phyloP scores from a whole-genome alignment of 2,888 invertebrate species.

The Acanthosepion lycidas region DNA sequence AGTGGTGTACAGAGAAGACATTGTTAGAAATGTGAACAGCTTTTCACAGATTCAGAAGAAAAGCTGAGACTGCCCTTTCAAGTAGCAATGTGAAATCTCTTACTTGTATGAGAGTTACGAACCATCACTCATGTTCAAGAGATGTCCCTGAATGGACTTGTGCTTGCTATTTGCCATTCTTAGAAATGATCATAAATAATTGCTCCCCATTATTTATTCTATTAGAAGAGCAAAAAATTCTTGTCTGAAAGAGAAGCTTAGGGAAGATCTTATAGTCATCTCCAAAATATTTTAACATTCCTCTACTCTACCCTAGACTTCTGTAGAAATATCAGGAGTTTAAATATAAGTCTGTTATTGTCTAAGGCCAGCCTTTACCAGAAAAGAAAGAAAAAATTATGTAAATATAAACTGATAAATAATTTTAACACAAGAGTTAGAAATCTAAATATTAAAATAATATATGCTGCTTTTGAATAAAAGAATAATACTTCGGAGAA shows the following conservation, averaged over 20 bases:
- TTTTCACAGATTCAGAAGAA: not conserved
- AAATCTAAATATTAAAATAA: too few relatives aligned
- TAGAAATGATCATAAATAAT: not conserved
- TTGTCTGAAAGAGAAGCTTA: not conserved
- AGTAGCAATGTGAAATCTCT: not conserved
- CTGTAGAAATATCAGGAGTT: not conserved
- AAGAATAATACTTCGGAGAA: too few relatives aligned
- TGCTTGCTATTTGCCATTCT: constrained; percentile 13
- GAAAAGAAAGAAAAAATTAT: not conserved
- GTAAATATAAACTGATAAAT: too few relatives aligned
- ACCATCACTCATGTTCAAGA: not conserved
- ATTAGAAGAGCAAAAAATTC: not conserved
- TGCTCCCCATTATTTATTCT: not conserved
- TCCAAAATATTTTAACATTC: too few relatives aligned
- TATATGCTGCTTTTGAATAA: too few relatives aligned
- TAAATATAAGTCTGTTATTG: not conserved
- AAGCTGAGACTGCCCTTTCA: not conserved
- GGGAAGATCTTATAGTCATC: not conserved
- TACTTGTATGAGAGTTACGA: not conserved
- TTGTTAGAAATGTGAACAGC: not conserved
- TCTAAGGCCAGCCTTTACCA: not conserved
- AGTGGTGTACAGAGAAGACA: not conserved
- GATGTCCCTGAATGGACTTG: not conserved
- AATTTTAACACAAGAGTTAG: too few relatives aligned
- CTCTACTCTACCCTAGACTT: not conserved